These are phyloP conservation scores for Myodes glareolus DNA, from an alignment of 2,113 vertebrate species.

Conservation along the genomic window DNA sequence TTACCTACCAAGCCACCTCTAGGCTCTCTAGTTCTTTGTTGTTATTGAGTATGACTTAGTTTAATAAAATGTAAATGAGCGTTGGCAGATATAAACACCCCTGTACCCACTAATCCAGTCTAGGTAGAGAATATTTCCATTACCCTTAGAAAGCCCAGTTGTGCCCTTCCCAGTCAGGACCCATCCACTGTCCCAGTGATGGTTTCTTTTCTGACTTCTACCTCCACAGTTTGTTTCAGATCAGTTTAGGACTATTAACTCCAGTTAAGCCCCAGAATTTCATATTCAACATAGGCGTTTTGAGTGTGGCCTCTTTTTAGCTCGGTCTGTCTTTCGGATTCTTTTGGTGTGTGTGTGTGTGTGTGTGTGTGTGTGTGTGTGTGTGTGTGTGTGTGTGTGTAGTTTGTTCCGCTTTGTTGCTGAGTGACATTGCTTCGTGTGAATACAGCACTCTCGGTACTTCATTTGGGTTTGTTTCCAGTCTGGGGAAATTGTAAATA, in stretches of 20 bases:
- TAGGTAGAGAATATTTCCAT: background rate
- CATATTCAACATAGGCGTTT: background rate
- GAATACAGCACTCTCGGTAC: background rate
- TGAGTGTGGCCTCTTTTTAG: background rate
- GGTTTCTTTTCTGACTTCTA: background rate
- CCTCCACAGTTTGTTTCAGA: background rate
- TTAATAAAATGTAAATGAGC: background rate
- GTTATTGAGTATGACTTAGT: background rate
- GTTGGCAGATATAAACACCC: background rate
- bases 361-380: no score
- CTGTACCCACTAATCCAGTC: background rate
- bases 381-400: background rate
- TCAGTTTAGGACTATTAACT: background rate
- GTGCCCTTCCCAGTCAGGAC: background rate
- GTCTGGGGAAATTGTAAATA: background rate
- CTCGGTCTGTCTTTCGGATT: background rate
- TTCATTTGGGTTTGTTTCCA: constrained; percentile 34
- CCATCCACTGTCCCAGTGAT: background rate
- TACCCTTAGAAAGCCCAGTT: background rate
- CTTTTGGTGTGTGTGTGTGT: background rate
- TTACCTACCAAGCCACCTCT: background rate
- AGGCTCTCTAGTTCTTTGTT: background rate
- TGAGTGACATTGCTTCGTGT: background rate
- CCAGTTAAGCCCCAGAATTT: background rate
- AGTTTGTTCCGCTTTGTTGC: constrained; percentile 6